phyloP scores from a whole-genome alignment of 2,113 vertebrate species.

The Pantherophis guttatus region DNA sequence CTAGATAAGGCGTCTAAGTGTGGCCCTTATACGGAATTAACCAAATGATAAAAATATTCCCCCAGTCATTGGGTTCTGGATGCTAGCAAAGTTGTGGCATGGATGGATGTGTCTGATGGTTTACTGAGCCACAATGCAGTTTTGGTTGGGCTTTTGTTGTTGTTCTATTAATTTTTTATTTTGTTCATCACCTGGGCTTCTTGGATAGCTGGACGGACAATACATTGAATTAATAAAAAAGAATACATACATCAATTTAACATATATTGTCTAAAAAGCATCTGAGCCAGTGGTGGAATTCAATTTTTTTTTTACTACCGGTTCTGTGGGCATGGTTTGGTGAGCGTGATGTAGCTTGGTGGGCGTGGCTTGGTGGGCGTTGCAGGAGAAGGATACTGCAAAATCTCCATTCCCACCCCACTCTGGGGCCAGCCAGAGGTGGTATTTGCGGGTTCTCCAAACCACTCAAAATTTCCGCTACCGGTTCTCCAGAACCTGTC shows the following conservation, averaged over 20 bases:
- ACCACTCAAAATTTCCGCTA: no score
- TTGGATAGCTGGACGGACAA: not conserved
- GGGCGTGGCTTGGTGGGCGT: no score
- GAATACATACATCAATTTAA: not conserved
- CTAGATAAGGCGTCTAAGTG: not conserved
- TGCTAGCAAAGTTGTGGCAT: not conserved
- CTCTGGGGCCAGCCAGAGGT: no score
- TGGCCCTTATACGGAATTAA: not conserved
- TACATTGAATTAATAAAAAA: not conserved
- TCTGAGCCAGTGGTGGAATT: not conserved
- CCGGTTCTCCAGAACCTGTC: no score
- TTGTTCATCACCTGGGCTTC: not conserved
- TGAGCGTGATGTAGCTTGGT: no score
- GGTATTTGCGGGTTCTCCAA: no score
- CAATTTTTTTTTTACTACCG: no score
- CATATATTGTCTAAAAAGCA: not conserved
- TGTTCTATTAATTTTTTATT: not conserved
- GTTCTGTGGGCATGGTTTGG: no score
- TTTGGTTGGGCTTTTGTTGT: not conserved
- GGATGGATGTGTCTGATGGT: not conserved
- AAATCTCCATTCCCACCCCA: no score
- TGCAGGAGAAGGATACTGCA: no score
- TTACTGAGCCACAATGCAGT: not conserved
- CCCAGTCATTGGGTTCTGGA: not conserved
- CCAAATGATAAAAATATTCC: not conserved